phyloP scores from a whole-genome alignment of 2,888 invertebrate genomes.

The Himalopsyche kuldschensis region DNA sequence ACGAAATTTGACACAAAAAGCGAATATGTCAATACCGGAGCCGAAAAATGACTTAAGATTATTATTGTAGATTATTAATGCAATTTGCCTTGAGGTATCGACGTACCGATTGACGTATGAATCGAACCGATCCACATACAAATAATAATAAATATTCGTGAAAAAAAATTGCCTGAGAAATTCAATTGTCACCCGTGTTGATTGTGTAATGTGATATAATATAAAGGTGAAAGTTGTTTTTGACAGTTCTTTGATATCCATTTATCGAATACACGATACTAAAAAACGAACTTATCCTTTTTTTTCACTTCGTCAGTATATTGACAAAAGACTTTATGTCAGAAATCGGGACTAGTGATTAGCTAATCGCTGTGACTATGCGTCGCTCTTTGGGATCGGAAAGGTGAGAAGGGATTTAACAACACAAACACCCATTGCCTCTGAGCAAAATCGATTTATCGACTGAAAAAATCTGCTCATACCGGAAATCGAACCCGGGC shows the following conservation, averaged over 20 bases:
- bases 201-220: neutral
- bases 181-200: neutral
- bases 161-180: neutral
- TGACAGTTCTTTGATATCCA: neutral
- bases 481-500: too few species aligned
- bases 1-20: neutral
- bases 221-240: neutral
- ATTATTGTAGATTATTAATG: neutral
- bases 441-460: too few species aligned
- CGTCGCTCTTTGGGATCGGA: too few species aligned
- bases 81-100: slow-evolving; percentile 13
- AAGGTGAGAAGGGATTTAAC: too few species aligned
- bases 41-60: neutral
- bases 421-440: too few species aligned
- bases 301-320: too few species aligned
- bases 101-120: slow-evolving; percentile 2
- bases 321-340: too few species aligned
- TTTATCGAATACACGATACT: neutral
- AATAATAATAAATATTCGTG: neutral
- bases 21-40: neutral
- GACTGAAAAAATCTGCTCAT: too few species aligned
- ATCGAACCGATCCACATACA: neutral
- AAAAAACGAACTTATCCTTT: neutral
- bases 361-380: too few species aligned
- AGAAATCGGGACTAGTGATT: too few species aligned